phyloP scores from a whole-genome alignment of 2,888 invertebrate species.

The Drosophila kambysellisi region DNA sequence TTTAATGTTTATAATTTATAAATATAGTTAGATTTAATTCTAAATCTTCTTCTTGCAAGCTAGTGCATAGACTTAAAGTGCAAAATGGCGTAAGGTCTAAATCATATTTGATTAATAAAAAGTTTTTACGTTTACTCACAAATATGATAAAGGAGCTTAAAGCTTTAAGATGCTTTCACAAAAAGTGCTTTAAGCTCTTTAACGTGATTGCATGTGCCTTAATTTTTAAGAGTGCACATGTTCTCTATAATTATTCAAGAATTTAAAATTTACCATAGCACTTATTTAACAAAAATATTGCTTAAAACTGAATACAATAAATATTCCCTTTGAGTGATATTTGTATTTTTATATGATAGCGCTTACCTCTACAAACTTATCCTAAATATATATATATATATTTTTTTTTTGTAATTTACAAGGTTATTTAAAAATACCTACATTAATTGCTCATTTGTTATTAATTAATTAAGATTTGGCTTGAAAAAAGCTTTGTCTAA shows the following conservation, averaged over 20 bases:
- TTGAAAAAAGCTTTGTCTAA: neutral
- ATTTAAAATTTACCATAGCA: neutral
- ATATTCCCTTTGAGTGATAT: neutral
- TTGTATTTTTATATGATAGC: neutral
- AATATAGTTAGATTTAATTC: neutral
- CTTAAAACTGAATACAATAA: neutral
- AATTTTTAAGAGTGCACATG: neutral
- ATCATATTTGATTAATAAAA: neutral
- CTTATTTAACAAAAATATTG: neutral
- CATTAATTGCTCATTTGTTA: neutral
- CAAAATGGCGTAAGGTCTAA: neutral
- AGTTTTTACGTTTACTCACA: neutral
- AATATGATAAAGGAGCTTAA: neutral
- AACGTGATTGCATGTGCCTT: too few species aligned
- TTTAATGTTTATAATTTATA: neutral
- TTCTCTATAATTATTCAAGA: neutral
- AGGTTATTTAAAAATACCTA: neutral
- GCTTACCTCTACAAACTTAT: neutral
- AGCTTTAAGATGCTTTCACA: neutral
- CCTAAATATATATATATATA: neutral
- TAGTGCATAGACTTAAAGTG: neutral
- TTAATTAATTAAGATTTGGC: neutral
- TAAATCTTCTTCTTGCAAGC: neutral
- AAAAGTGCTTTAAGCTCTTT: neutral
- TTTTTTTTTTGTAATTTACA: neutral